These are phyloP conservation scores for Chymomyza costata DNA, from an alignment of 1,140 invertebrate genomes.

Conservation along the genomic window DNA sequence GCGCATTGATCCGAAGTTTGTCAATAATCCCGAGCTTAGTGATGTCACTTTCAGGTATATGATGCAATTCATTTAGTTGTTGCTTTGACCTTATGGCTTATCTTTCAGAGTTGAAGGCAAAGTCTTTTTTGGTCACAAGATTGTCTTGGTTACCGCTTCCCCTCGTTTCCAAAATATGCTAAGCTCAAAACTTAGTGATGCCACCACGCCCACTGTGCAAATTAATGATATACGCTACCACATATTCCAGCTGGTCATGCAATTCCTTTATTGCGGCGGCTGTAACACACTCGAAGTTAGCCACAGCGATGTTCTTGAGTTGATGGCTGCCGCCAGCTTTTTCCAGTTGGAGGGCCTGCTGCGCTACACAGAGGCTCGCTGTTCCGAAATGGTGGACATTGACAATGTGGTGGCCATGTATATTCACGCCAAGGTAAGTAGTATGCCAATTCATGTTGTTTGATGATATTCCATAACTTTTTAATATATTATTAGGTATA, in stretches of 20 bases:
- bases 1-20: constrained; percentile 91
- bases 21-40: constrained; percentile 93
- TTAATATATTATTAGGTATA: constrained; percentile 81
- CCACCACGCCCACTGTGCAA: constrained; percentile 87
- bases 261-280: constrained; percentile 93
- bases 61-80: not conserved
- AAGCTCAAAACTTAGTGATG: constrained; percentile 85
- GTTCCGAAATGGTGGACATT: constrained; percentile 88
- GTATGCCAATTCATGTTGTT: not conserved
- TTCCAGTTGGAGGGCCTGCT: constrained; percentile 92
- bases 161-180: constrained; percentile 91
- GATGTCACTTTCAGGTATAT: constrained; percentile 88
- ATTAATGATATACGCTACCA: constrained; percentile 95
- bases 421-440: constrained; percentile 89
- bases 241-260: constrained; percentile 92
- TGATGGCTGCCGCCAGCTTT: constrained; percentile 94
- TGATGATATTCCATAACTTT: too few relatives aligned
- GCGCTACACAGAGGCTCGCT: constrained; percentile 89
- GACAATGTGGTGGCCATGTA: constrained; percentile 95
- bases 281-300: constrained; percentile 86
- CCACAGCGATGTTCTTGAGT: constrained; percentile 87
- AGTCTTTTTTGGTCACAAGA: constrained; percentile 96
- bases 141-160: constrained; percentile 92
- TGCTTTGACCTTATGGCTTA: not conserved
- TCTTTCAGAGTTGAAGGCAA: constrained; percentile 86